Evolutionary conservation across 2,113 vertebrate genomes (phyloP), one percentile per base, ranked within the genome.

Genomic region (Choloepus hoffmanni): DNA sequence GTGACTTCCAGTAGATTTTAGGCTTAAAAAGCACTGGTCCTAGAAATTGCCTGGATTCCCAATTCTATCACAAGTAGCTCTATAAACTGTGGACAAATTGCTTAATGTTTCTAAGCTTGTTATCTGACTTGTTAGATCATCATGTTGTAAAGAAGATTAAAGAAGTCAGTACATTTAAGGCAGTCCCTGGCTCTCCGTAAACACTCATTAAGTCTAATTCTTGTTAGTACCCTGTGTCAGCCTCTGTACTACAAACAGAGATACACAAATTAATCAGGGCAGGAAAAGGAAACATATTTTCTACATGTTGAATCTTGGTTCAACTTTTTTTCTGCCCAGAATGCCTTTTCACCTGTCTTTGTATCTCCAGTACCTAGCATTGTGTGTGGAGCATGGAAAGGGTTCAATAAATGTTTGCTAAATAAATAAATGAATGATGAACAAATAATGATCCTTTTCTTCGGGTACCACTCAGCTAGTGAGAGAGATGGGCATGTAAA

Each of bases 401-500:
- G 3, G 26, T 3, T 55, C 60, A 43, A 43, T 13, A 67, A 62
- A 12, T 2, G 4, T 58, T 58, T 68, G 60, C 58, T 33, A 7
- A 55, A 40, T 11, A 67, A 45, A 30, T 9, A 9, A 4, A 21
- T 4, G 40, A 36, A 36, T 1, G 8, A 11, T 1, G 21, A 50
- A 53, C 11, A 60, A 67, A 23, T 40, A 43, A 43, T 9, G 7
- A 8, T 62, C 10, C 21, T 60, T 94, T 19, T 23, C 21, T 67
- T 21, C n/a, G 40, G 11, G 33, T 9, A 58, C 18, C 11, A 40
- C 4, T 45, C 16, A 21, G 18, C 53, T 33, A 21, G 21, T 3
- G 24, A 16, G 21, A 50, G 16, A 33, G 1, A 16, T 1, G 11
- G 55, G 4, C 1, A 0, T 9, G 36, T 5, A 53, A n/a, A 74